These are phyloP conservation scores for Buathra laborator DNA, from an alignment of 2,888 invertebrate species.

Conservation along the genomic window DNA sequence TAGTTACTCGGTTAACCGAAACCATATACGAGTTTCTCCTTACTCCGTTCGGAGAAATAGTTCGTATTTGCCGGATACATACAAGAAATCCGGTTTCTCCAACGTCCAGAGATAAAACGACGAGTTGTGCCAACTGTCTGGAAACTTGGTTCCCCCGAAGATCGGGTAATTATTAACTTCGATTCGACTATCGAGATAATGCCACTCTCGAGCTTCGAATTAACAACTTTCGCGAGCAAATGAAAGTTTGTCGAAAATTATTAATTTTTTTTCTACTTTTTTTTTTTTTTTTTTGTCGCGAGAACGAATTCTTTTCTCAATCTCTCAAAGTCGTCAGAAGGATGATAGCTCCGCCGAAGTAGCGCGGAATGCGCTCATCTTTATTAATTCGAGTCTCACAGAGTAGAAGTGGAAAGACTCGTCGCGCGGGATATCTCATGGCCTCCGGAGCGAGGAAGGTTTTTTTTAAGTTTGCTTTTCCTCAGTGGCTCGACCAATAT, in stretches of 20 bases:
- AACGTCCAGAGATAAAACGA: conserved; percentile 16
- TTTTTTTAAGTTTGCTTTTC: conserved; percentile 72
- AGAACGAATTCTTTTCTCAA: conserved; percentile 13
- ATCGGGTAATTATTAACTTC: neutral
- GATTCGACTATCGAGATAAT: neutral
- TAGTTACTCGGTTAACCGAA: conserved; percentile 78
- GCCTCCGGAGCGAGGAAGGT: conserved; percentile 45
- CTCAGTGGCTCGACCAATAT: conserved; percentile 78
- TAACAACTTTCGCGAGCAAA: neutral
- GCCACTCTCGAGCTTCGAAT: neutral
- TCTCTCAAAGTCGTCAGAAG: neutral
- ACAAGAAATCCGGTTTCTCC: conserved; percentile 70
- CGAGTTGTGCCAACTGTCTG: conserved; percentile 35
- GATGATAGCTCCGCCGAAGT: conserved; percentile 51
- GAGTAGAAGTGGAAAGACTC: conserved; percentile 24
- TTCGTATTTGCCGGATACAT: conserved; percentile 70
- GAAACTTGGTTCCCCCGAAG: conserved; percentile 26
- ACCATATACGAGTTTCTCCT: conserved; percentile 67
- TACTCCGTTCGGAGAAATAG: neutral
- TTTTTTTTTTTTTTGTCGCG: neutral
- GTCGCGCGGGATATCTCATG: conserved; percentile 24
- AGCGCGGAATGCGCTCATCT: conserved; percentile 78
- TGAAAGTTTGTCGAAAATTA: neutral
- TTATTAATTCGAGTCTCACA: conserved; percentile 77
- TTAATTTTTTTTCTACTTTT: neutral